phyloP scores from a whole-genome alignment of 23 tunicate species.

The Ascidia mentula region DNA sequence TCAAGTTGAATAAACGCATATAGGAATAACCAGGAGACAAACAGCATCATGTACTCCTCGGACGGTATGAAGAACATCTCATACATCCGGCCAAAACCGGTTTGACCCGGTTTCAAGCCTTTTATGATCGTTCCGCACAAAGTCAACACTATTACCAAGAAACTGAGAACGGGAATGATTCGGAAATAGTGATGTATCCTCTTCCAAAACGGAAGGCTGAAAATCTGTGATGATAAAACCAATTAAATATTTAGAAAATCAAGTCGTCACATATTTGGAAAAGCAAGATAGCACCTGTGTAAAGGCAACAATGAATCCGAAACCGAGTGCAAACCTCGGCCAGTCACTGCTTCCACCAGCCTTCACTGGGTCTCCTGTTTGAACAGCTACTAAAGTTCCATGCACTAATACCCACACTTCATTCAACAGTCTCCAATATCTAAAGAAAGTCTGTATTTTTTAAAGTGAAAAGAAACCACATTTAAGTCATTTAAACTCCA shows the following conservation, averaged over 20 bases:
- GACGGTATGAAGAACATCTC: no score
- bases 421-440: constrained; percentile 88
- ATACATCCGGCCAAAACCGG: no score
- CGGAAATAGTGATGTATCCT: neutral
- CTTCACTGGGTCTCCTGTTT: constrained; percentile 58
- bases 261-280: no score
- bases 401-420: constrained; percentile 88
- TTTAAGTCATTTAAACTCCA: no score
- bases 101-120: no score
- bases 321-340: constrained; percentile 87
- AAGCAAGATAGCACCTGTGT: constrained; percentile 51
- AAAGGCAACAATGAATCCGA: constrained; percentile 76
- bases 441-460: no score
- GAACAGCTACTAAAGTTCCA: constrained; percentile 84
- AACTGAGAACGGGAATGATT: neutral
- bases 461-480: no score
- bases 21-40: no score
- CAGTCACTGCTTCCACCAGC: constrained; percentile 43
- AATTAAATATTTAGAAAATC: no score
- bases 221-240: neutral
- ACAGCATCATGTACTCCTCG: no score
- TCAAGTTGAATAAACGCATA: no score
- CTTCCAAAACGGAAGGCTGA: constrained; percentile 2
- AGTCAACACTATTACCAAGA: neutral
- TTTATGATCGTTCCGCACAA: neutral